A percentile compares a stretch with the other conserved stretches of the same genome.
Conservation (phyloP, 1,140 invertebrate genomes). For the Drosophila nigromelanica region DNA sequence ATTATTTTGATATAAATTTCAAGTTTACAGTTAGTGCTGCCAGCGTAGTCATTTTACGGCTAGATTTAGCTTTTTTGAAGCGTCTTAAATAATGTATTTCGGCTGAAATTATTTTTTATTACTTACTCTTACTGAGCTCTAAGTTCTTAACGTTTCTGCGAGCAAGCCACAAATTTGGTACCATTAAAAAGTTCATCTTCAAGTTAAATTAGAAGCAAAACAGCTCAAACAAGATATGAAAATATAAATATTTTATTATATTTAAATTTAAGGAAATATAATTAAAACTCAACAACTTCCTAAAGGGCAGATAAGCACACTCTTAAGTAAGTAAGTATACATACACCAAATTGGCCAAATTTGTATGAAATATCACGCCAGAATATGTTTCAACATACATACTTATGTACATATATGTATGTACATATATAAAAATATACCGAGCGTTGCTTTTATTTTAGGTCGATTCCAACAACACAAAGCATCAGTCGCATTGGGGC, state of each 20-base stretch:
- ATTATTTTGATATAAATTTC: too few relatives aligned
- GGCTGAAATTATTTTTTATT: too few relatives aligned
- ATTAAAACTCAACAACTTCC: neutral
- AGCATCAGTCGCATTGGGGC: slow-evolving; percentile 32
- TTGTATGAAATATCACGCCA: neutral
- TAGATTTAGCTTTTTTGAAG: neutral
- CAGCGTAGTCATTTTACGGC: neutral
- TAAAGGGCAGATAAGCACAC: neutral
- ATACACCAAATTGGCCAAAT: neutral
- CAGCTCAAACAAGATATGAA: too few relatives aligned
- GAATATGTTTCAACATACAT: neutral
- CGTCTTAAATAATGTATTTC: too few relatives aligned
- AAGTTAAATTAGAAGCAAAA: too few relatives aligned
- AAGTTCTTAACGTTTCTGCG: too few relatives aligned
- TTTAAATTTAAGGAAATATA: neutral
- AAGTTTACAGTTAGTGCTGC: too few relatives aligned
- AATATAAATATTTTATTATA: too few relatives aligned
- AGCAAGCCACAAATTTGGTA: neutral
- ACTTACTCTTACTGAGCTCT: too few relatives aligned
- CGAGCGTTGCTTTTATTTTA: slow-evolving; percentile 2
- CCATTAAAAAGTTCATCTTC: neutral
- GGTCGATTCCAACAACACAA: slow-evolving; percentile 13
- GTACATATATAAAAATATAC: too few relatives aligned
- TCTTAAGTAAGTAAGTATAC: neutral
- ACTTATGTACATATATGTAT: neutral